Evolutionary conservation across 2,888 invertebrate genomes (phyloP), one percentile per base, ranked within the genome.

Genomic region (Drosophila setosimentum): DNA sequence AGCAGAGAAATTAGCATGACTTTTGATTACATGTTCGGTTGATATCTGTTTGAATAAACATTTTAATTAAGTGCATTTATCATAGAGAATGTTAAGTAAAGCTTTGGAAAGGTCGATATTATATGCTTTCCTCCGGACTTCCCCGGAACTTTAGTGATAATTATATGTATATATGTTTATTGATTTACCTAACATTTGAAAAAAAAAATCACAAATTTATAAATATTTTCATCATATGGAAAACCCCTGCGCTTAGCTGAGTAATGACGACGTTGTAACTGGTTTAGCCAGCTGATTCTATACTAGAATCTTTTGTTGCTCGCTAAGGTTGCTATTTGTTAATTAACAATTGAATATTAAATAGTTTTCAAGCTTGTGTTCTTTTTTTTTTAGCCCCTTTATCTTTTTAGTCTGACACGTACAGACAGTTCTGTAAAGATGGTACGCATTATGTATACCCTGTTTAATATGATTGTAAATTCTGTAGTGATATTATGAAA

Each of bases 181-280:
- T 51, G 32, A 62, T 49, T 61, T 62, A 40, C n/a, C 55, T 30
- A 48, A 33, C 49, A 37, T 32, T 62, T 32, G n/a, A 18, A 27
- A 18, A 50, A 71, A 10, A 81, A 73, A 84, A 70, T 67, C 66
- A 72, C 80, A 32, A 58, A 68, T 24, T 50, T 49, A 60, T 65
- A 13, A 53, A 3, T 10, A 24, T 66, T 61, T 59, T 29, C 55
- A n/a, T 51, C 48, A 53, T 48, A 3, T 65, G 69, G 76, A 80
- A 84, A 83, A 73, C 73, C 87, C 87, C 78, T 75, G 32, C 35
- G 21, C 35, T 40, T 70, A 16, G 24, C 45, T 81, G 79, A 83
- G 53, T 71, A 58, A 68, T 88, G 80, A 88, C 85, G 83, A 73
- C 68, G 67, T 82, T 64, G 37, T 32, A 87, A 85, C 83, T 51